Percentiles rank a stretch among this genome's conserved stretches.
phyloP scores from a whole-genome alignment of 2,797 vertebrate species.

The Aulostomus chinensis region DNA sequence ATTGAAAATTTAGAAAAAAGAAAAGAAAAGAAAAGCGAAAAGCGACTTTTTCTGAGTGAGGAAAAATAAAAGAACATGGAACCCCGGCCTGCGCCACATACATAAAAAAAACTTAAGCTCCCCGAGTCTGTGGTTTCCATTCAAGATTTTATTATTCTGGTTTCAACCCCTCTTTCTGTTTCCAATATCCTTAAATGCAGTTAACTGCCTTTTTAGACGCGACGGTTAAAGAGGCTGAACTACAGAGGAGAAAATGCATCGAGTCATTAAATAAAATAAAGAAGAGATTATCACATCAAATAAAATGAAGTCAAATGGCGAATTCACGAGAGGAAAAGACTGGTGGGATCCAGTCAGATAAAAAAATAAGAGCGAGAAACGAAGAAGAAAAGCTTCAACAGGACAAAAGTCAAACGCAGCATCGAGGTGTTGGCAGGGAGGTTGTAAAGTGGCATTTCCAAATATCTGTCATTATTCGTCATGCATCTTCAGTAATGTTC shows the following conservation, averaged over 20 bases:
- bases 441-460: no score
- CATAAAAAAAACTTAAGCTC: conserved; percentile 57
- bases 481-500: no score
- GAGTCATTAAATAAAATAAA: conserved; percentile 74
- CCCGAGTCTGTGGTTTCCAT: conserved; percentile 74
- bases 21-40: conserved; percentile 21
- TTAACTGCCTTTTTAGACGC: conserved; percentile 72
- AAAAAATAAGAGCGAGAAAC: conserved; percentile 6
- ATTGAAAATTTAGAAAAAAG: neutral
- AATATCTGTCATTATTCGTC: no score
- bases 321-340: neutral
- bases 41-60: conserved; percentile 20
- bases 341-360: conserved; percentile 13
- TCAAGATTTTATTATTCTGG: conserved; percentile 79
- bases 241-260: conserved; percentile 52
- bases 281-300: conserved; percentile 72
- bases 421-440: no score
- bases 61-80: conserved; percentile 58
- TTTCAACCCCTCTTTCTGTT: conserved; percentile 75
- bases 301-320: conserved; percentile 53
- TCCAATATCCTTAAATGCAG: conserved; percentile 76
- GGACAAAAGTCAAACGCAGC: no score
- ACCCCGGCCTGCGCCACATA: conserved; percentile 51
- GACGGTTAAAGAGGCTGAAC: conserved; percentile 61
- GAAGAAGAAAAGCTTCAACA: neutral